Evolutionary conservation across 2,888 invertebrate genomes (phyloP).

Genomic region (Diachrysia chrysitis): DNA sequence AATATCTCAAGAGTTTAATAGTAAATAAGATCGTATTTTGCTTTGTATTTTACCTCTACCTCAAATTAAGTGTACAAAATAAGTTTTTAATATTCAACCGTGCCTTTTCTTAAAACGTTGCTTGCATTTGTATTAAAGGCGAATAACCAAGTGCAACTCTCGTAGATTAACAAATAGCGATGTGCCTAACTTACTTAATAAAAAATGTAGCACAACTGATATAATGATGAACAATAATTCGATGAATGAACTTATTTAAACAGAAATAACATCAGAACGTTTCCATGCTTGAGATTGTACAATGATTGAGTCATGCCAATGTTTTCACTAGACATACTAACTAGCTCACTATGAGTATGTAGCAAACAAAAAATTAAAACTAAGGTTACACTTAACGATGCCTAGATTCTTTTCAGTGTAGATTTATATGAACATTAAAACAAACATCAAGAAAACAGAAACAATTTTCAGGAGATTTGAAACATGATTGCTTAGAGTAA

Average conservation of each 20-base stretch:
- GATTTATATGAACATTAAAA: slow-evolving; percentile 3
- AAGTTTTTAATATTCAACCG: slow-evolving; percentile 17
- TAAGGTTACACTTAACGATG: slow-evolving; percentile 53
- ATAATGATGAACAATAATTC: slow-evolving; percentile 46
- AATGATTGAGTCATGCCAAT: slow-evolving; percentile 63
- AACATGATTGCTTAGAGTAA: too few relatives aligned
- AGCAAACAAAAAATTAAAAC: slow-evolving; percentile 68
- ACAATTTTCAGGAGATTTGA: background rate
- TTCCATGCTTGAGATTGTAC: slow-evolving; percentile 69
- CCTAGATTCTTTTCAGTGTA: slow-evolving; percentile 51
- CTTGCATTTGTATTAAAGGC: slow-evolving; percentile 31
- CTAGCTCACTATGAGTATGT: slow-evolving; percentile 63
- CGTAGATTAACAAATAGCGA: slow-evolving; percentile 41
- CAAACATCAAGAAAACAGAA: slow-evolving; percentile 1
- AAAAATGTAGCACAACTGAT: slow-evolving; percentile 33
- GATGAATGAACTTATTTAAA: slow-evolving; percentile 44
- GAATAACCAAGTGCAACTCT: slow-evolving; percentile 48
- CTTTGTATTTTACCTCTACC: slow-evolving; percentile 14
- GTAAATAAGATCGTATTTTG: slow-evolving; percentile 20
- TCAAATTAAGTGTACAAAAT: slow-evolving; percentile 21
- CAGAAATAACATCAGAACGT: slow-evolving; percentile 48
- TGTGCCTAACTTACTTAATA: slow-evolving; percentile 49
- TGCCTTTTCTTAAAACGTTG: slow-evolving; percentile 26
- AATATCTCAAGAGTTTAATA: slow-evolving; percentile 1
- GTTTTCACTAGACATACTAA: slow-evolving; percentile 60